Percentiles rank a stretch among this genome's conserved stretches.
phyloP scores from a whole-genome alignment of 2,888 invertebrate species.

The Amiota communis region DNA sequence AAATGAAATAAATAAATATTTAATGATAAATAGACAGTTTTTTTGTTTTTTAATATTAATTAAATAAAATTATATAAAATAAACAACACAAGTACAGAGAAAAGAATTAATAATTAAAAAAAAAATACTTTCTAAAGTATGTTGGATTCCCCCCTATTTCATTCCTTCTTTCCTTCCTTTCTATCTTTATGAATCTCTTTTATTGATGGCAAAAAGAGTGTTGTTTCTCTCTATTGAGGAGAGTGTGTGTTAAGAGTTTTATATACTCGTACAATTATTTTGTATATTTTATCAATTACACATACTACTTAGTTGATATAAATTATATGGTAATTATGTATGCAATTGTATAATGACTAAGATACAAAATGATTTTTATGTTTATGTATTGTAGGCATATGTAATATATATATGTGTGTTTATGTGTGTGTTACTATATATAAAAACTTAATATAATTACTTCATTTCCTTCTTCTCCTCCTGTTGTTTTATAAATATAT shows the following conservation, averaged over 20 bases:
- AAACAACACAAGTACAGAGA: too few species aligned
- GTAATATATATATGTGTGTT: slow-evolving; percentile 35
- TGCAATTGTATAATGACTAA: slow-evolving; percentile 10
- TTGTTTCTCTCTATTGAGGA: too few species aligned
- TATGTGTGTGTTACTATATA: slow-evolving; percentile 12
- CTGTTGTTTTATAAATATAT: slow-evolving; percentile 4
- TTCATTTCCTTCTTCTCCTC: background rate
- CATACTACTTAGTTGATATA: background rate
- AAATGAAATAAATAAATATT: too few species aligned
- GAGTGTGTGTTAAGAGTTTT: too few species aligned
- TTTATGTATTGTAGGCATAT: slow-evolving; percentile 30
- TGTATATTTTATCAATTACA: background rate
- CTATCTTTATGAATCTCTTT: background rate
- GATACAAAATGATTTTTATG: background rate
- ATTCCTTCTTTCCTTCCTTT: too few species aligned
- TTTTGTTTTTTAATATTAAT: too few species aligned
- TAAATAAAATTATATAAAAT: too few species aligned
- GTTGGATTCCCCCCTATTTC: too few species aligned
- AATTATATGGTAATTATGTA: background rate
- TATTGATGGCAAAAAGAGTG: background rate
- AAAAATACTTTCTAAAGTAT: too few species aligned
- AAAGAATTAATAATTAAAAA: too few species aligned
- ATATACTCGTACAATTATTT: too few species aligned
- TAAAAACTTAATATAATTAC: background rate
- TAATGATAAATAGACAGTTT: too few species aligned